Base-by-base conservation (phyloP, 2,113 vertebrate species). In the Albula goreensis region DNA sequence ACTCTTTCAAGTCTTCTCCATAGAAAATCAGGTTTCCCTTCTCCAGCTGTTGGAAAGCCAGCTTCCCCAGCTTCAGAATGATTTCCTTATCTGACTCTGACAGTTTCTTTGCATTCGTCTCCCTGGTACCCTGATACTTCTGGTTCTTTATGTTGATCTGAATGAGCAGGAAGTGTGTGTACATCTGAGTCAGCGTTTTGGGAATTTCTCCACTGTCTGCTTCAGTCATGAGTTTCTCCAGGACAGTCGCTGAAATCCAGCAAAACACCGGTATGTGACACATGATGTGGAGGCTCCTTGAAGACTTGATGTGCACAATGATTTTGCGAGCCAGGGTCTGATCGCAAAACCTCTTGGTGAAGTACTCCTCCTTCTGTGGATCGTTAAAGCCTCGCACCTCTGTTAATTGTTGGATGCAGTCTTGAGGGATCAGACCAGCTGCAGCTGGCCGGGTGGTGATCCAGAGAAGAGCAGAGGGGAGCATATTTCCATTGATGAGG, bases 261-360 rank as follows among this genome's bases (percentile, higher is more conserved):
- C 90, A 92, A 63, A 91, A 91, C 25, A 91, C 80, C 4, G 88
- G 90, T 4, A 92, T 90, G 49, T 88, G 89, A 48, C 90, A 90
- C 89, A 90, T 91, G 87, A 91, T 85, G 52, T 85, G 85, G 57
- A 90, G 89, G 82, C 70, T 90, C 15, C 81, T 88, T 78, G 88
- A 88, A 0, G 56, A 51, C 87, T 49, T 89, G 15, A 92, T 82
- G 41, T 89, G 84, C 4, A 52, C n/a, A 41, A 89, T 86, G 25
- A 89, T 83, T 79, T 53, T 81, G 50, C 49, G 60, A 13, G 86
- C 84, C 4, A 83, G 31, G 6, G 15, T 56, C 53, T 78, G 13
- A 31, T 89, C 86, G 2, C 25, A 1, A 52, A 89, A 87, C 83
- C 85, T 90, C 84, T 90, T 89, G n/a, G 25, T 84, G 87, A 92